These are phyloP conservation scores for Matsumurasca onukii DNA, from an alignment of 1,140 invertebrate species.

Conservation along the genomic window DNA sequence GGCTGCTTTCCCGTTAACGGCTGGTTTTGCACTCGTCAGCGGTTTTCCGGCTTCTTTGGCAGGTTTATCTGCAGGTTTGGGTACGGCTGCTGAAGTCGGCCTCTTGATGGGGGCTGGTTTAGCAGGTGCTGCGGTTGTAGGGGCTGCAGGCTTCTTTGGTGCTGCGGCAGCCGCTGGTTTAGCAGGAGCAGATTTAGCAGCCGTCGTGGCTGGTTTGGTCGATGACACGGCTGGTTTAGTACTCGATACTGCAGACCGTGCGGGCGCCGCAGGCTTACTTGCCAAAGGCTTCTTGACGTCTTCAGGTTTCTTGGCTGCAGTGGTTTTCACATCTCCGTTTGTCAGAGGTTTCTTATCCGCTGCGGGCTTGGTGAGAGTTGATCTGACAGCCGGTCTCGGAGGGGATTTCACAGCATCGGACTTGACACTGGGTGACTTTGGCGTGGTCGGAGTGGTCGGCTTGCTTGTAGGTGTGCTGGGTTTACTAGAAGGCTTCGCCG, in stretches of 20 bases:
- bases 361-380: conserved; percentile 4
- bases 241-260: not conserved
- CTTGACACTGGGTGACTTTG: conserved; percentile 14
- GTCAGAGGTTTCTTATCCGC: conserved; percentile 23
- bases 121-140: not conserved
- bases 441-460: conserved; percentile 32
- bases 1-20: conserved; percentile 2
- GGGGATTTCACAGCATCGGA: not conserved
- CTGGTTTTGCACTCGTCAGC: not conserved
- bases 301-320: conserved; percentile 11
- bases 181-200: not conserved
- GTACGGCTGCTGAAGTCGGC: not conserved
- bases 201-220: not conserved
- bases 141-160: not conserved
- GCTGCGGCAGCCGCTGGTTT: conserved; percentile 9
- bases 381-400: not conserved
- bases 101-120: conserved; percentile 3
- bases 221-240: conserved; percentile 6
- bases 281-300: conserved; percentile 7
- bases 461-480: conserved; percentile 18
- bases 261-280: not conserved
- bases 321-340: conserved; percentile 16
- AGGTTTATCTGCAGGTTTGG: conserved; percentile 27
- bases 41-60: conserved; percentile 32
- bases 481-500: not conserved